Evolutionary conservation across 2,888 invertebrate genomes (phyloP), one percentile per base, ranked within the genome.

Genomic region (Erynnis tages): DNA sequence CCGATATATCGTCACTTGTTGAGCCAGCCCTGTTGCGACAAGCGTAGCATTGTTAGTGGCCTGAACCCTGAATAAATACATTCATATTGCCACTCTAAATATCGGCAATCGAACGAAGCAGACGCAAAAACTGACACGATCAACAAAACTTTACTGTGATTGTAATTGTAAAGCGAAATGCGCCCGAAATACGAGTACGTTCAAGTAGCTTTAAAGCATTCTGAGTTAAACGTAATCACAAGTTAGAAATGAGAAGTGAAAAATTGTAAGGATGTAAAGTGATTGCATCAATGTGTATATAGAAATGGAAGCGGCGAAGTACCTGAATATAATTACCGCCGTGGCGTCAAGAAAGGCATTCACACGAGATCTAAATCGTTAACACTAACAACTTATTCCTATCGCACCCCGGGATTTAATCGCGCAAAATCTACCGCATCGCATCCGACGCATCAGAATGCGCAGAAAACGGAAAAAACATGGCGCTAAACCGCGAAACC

Each of bases 11-110:
- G 41, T 41, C 35, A 54, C 58, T 58, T 57, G 60, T 58, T 56
- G 68, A 57, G 74, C 47, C 80, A 87, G 54, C 87, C 87, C 86
- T 86, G 44, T 37, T 69, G 71, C 83, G 79, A 88, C 89, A 88
- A 87, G 83, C 88, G 79, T 79, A 84, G 86, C 88, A 89, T 89
- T 89, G 89, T 89, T 88, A 88, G 84, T 84, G 85, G 81, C 83
- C 84, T 77, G 78, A 79, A 71, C 76, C 70, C 82, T 84, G 88
- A 87, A 89, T 89, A 89, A 89, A 89, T 89, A 88, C 88, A 88
- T 88, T 88, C 87, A 88, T 88, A 89, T 88, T 83, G 88, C 84
- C 87, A 87, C 88, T 86, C 82, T 82, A 84, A 87, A 87, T 84
- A 85, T 81, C 79, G 71, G 70, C 73, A 75, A 80, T 77, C 77